Base-by-base conservation (phyloP, 2,797 vertebrate genomes). In the Karalla daura region DNA sequence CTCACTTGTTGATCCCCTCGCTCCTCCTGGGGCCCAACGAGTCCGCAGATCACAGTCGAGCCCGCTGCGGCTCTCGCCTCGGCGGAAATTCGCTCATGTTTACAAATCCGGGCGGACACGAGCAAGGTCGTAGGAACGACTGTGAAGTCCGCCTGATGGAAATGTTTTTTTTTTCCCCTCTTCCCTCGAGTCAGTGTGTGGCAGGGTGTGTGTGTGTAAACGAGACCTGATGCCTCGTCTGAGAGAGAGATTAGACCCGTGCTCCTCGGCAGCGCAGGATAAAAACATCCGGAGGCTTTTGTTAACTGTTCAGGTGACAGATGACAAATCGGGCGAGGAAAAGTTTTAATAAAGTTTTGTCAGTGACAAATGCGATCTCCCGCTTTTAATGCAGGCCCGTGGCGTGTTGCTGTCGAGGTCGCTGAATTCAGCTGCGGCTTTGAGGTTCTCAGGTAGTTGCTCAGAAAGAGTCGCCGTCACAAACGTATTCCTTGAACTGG, bases 291-390 rank as follows among this genome's bases (percentile, higher is more conserved):
- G 24, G 39, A 25, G 45, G 56, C 52, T n/a, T 65, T 56, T 68
- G 35, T 39, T 47, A 63, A 47, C 51, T 49, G 37, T 43, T 55
- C 43, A 15, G 45, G 37, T 65, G 70, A 51, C 72, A 44, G 50
- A 73, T 73, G 70, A 73, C 46, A 62, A 76, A 78, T 54, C 15
- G 60, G 20, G 27, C 8, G 9, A 18, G n/a, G 52, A 21, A 39
- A 44, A 47, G 47, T 70, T 86, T 61, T 56, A 73, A 71, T 71
- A 53, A 69, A 64, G 39, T 54, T 70, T 52, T 77, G 60, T 71
- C 63, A 63, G 66, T 67, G 75, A 79, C 39, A 65, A 55, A 70
- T 73, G 49, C 53, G 51, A 61, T 30, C n/a, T 53, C 53, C 20
- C 37, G 46, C 39, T 58, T 25, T 50, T 18, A n/a, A 43, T 43